Evolutionary conservation across 2,888 invertebrate species (phyloP), one percentile per base, ranked within the genome.

Genomic region (Volucella zonaria): DNA sequence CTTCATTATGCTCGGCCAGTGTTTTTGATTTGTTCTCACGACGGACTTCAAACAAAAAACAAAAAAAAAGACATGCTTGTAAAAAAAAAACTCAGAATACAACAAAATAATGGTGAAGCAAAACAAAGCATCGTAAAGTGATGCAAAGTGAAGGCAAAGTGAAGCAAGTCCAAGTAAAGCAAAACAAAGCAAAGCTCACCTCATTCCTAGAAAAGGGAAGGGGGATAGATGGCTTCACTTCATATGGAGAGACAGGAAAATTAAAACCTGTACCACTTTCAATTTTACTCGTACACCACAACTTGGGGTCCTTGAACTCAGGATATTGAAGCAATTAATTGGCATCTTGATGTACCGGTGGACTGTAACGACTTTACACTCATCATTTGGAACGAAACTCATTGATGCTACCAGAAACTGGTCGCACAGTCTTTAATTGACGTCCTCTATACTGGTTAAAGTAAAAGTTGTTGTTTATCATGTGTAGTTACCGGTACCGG

Each of bases 271-370:
- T 47, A 64, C 70, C 62, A 70, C 58, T 78, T 78, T 76, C 68
- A 43, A 61, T 76, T 76, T 68, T 61, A n/a, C n/a, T n/a, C n/a
- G n/a, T n/a, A 47, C 58, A 67, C 59, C 42, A 18, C 67, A 58
- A 40, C 23, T 51, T 61, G 52, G 61, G 76, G 67, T 76, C 61
- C 67, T 68, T 76, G 76, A 76, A 76, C 76, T 76, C 64, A 15
- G 64, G 70, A 68, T 77, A 54, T 62, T 70, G 54, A 56, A 54
- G 68, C 61, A 77, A 77, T 77, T 77, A 77, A 56, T 9, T 68
- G 54, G 40, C 47, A 77, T 47, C 47, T 12, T 31, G n/a, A 31
- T 43, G 73, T 62, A 42, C 10, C 14, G 61, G 14, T 62, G 62
- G 31, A 31, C 31, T 31, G 4, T 6, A 31, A 31, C 31, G 6